A percentile compares a stretch with the other conserved stretches of the same genome.
These are phyloP conservation scores for Nerophis lumbriciformis DNA, from an alignment of 2,113 vertebrate species.

Conservation along the genomic window DNA sequence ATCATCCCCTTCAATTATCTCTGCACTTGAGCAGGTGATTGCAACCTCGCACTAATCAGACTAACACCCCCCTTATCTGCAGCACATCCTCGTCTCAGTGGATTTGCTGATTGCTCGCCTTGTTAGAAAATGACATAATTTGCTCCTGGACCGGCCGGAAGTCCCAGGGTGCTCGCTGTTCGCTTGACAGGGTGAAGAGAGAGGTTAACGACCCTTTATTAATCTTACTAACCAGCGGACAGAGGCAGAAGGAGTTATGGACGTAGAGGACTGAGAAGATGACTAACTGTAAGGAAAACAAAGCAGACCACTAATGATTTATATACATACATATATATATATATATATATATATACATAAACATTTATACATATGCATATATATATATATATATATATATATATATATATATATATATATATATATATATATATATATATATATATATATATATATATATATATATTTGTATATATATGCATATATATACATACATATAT, in stretches of 20 bases:
- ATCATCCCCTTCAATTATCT: background rate
- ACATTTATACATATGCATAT: too few species aligned
- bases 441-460: too few species aligned
- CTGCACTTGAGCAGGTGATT: constrained; percentile 1
- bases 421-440: too few species aligned
- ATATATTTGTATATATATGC: too few species aligned
- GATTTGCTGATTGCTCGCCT: constrained; percentile 15
- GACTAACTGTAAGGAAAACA: background rate
- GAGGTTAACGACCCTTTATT: constrained; percentile 55
- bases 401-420: too few species aligned
- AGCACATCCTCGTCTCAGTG: constrained; percentile 14
- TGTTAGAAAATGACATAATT: constrained; percentile 37
- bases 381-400: too few species aligned
- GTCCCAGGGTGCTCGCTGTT: constrained; percentile 47
- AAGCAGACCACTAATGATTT: too few species aligned
- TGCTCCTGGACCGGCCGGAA: constrained; percentile 19
- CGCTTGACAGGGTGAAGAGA: constrained; percentile 43
- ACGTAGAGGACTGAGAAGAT: background rate
- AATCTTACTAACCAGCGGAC: constrained; percentile 43
- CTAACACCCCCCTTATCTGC: background rate
- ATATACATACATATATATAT: too few species aligned
- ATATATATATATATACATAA: too few species aligned
- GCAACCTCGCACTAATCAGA: background rate
- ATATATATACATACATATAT: too few species aligned
- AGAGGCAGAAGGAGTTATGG: constrained; percentile 11